Conservation (phyloP, 1,140 invertebrate species). For the Zaprionus camerounensis region DNA sequence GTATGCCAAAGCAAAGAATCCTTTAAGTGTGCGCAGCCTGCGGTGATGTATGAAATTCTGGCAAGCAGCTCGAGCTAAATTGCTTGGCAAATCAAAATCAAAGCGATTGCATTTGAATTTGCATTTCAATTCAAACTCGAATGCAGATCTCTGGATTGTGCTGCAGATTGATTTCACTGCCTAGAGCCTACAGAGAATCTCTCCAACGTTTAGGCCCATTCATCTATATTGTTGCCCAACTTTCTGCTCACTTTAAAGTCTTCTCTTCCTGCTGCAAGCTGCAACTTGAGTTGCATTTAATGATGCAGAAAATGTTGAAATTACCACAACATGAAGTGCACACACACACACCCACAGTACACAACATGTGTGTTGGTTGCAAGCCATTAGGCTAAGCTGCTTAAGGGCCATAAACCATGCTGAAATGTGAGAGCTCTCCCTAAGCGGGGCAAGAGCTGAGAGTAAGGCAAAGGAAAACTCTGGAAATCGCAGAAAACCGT, state of each 20-base stretch:
- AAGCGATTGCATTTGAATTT: conserved; percentile 32
- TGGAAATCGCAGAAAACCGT: background rate
- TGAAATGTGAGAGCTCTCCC: conserved; percentile 9
- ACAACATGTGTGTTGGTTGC: conserved; percentile 4
- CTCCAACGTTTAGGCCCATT: background rate
- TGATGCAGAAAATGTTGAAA: conserved; percentile 56
- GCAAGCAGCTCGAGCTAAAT: conserved; percentile 35
- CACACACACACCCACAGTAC: background rate
- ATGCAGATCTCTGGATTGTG: conserved; percentile 20
- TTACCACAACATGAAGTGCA: conserved; percentile 16
- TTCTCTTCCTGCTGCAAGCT: conserved; percentile 6
- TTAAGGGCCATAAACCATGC: conserved; percentile 56
- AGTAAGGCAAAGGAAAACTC: background rate
- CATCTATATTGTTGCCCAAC: conserved; percentile 1
- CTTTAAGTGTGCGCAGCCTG: conserved; percentile 26
- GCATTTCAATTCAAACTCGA: conserved; percentile 8
- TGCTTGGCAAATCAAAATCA: conserved; percentile 51
- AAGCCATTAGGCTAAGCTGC: conserved; percentile 57
- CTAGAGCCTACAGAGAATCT: background rate
- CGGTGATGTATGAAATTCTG: conserved; percentile 32
- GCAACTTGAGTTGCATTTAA: conserved; percentile 51
- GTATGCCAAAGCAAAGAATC: background rate
- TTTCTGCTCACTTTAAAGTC: conserved; percentile 19
- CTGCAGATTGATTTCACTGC: conserved; percentile 22
- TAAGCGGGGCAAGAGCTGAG: background rate